Evolutionary conservation across 2,113 vertebrate species (phyloP).

Genomic region (Corythornis vintsioides): DNA sequence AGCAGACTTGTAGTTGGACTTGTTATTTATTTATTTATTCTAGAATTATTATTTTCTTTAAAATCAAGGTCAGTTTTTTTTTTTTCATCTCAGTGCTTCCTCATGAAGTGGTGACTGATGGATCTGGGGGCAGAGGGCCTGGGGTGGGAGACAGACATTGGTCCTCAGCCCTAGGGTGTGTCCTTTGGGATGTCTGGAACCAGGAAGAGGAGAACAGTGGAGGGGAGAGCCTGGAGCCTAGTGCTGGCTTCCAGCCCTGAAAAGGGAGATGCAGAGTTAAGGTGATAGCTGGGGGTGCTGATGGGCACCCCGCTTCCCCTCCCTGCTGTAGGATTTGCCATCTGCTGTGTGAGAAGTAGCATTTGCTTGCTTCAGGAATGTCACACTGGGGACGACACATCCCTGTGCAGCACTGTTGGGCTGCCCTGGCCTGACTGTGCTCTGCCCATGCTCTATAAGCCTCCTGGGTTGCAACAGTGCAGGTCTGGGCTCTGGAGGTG

Average conservation of each 20-base stretch:
- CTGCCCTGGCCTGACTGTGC: not conserved
- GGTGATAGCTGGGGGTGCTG: conserved; percentile 52
- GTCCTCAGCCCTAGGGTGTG: no score
- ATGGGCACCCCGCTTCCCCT: conserved; percentile 50
- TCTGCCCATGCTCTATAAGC: not conserved
- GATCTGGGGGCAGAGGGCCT: no score
- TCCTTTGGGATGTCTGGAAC: not conserved
- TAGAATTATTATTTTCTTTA: conserved; percentile 13
- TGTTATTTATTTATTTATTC: conserved; percentile 60
- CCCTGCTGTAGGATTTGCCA: conserved; percentile 53
- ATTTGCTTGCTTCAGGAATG: conserved; percentile 48
- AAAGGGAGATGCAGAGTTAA: conserved; percentile 3
- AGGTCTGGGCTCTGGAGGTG: not conserved
- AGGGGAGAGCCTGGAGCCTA: not conserved
- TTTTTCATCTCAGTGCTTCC: not conserved
- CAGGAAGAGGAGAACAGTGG: not conserved
- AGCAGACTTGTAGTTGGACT: conserved; percentile 36
- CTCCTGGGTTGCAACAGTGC: accelerated
- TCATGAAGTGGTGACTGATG: not conserved
- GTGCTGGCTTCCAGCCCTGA: conserved; percentile 42
- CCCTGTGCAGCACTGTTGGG: not conserved
- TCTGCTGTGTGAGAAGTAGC: conserved; percentile 52
- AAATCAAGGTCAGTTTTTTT: not conserved
- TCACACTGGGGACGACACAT: not conserved
- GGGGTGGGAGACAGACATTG: not conserved